Evolutionary conservation across 2,797 vertebrate species (phyloP).

Genomic region (Danio kyathit): DNA sequence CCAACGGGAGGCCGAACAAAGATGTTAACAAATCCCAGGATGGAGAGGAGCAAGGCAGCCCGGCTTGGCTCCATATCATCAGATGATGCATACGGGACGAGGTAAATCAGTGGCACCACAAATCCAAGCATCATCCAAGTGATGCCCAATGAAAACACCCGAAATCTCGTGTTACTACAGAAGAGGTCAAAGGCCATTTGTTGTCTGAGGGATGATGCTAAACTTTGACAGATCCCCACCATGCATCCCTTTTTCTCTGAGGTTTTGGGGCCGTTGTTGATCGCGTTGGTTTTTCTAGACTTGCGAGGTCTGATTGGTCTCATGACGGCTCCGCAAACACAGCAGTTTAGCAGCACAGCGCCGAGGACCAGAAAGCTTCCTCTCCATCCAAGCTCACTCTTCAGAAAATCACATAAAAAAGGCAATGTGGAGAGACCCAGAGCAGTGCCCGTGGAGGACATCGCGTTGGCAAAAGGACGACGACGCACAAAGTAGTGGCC

Average conservation of each 20-base stretch:
- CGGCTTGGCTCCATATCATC: slow-evolving; percentile 78
- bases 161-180: slow-evolving; percentile 82
- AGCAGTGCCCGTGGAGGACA: slow-evolving; percentile 90
- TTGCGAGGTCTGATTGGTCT: slow-evolving; percentile 79
- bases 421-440: slow-evolving; percentile 89
- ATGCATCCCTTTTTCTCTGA: slow-evolving; percentile 42
- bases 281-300: slow-evolving; percentile 60
- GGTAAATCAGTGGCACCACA: slow-evolving; percentile 85
- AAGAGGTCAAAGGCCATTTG: slow-evolving; percentile 94
- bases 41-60: slow-evolving; percentile 87
- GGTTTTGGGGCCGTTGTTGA: slow-evolving; percentile 57
- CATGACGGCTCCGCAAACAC: slow-evolving; percentile 92
- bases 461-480: slow-evolving; percentile 85
- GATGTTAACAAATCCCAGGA: slow-evolving; percentile 91
- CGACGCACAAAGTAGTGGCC: slow-evolving; percentile 91
- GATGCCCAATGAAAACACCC: slow-evolving; percentile 83
- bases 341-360: slow-evolving; percentile 89
- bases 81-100: slow-evolving; percentile 89
- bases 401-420: slow-evolving; percentile 85
- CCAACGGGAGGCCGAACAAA: slow-evolving; percentile 85
- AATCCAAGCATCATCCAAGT: slow-evolving; percentile 92
- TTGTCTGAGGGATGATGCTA: slow-evolving; percentile 72
- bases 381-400: slow-evolving; percentile 89
- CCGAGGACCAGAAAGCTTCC: slow-evolving; percentile 92
- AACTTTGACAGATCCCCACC: slow-evolving; percentile 19